Base-by-base conservation (phyloP, 2,797 vertebrate genomes). In the Bradypodion ventrale region DNA sequence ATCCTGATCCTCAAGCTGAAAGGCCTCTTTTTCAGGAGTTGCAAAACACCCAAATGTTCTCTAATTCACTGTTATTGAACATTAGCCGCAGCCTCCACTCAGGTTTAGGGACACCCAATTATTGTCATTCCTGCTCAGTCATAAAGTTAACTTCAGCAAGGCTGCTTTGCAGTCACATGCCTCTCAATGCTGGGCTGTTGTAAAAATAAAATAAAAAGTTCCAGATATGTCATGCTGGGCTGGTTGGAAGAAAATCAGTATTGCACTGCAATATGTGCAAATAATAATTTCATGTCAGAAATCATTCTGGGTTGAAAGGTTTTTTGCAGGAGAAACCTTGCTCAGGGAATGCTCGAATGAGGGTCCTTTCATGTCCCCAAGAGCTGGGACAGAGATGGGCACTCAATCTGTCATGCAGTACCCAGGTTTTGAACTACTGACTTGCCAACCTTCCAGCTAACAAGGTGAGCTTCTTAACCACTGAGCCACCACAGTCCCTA, bases 51-150 rank as follows among this genome's bases (percentile, higher is more conserved):
- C 80, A 62, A 81, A 37, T 72, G 10, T 37, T 46, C 62, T 29
- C 78, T 40, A 7, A 59, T 78, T 62, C 16, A 81, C 78, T 35
- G 21, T 87, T 88, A 73, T 83, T 78, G 79, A 75, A 82, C n/a
- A 88, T 73, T 70, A 49, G 44, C 68, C 32, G 80, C 70, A n/a
- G 35, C 75, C 32, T 49, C n/a, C 12, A 27, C 13, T 70, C 37
- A 69, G 44, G 74, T 9, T 13, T 37, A 70, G 68, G n/a, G 40
- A 25, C 42, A 73, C 40, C 27, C 44, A 46, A 42, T 84, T 65
- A 63, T 37, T 78, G 44, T 37, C 75, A 84, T 49, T 72, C 76
- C 44, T 84, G 44, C 42, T 62, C 42, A 40, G 7, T 42, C 59
- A 63, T 63, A 15, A 78, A 52, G 10, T 29, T 77, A 63, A 40